A percentile compares a stretch with the other conserved stretches of the same genome.
phyloP scores from a whole-genome alignment of 2,113 vertebrate genomes.

The Theropithecus gelada region DNA sequence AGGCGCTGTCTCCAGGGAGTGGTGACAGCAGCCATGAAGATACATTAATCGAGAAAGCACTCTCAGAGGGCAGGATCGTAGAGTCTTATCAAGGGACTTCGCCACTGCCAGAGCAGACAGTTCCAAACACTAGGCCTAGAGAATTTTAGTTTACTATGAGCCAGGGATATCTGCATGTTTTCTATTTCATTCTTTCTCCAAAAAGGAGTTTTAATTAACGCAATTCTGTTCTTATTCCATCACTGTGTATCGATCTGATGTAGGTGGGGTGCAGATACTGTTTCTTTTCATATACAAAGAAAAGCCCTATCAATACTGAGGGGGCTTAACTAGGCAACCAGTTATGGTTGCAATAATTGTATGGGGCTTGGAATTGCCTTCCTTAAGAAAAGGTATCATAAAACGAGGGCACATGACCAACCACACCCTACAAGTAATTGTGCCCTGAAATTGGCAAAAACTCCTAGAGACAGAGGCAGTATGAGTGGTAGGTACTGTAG shows the following conservation, averaged over 20 bases:
- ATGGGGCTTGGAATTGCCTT: neutral
- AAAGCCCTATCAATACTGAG: neutral
- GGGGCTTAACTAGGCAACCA: neutral
- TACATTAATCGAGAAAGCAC: neutral
- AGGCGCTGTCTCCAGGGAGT: neutral
- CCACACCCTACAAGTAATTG: neutral
- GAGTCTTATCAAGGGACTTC: neutral
- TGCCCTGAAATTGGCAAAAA: neutral
- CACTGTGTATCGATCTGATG: neutral
- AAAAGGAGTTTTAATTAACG: neutral
- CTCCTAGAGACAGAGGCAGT: neutral
- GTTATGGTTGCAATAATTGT: neutral
- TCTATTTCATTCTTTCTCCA: neutral
- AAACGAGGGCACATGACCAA: neutral
- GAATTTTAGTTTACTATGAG: neutral
- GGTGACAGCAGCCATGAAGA: neutral
- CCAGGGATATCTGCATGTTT: neutral
- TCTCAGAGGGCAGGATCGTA: neutral
- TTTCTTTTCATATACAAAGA: neutral
- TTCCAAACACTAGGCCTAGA: neutral
- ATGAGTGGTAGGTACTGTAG: neutral
- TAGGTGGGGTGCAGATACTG: neutral
- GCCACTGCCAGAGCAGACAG: neutral
- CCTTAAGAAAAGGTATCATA: neutral
- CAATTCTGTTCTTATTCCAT: neutral